These are phyloP conservation scores for Spinus pinus DNA, from an alignment of 2,797 vertebrate species.

Conservation along the genomic window DNA sequence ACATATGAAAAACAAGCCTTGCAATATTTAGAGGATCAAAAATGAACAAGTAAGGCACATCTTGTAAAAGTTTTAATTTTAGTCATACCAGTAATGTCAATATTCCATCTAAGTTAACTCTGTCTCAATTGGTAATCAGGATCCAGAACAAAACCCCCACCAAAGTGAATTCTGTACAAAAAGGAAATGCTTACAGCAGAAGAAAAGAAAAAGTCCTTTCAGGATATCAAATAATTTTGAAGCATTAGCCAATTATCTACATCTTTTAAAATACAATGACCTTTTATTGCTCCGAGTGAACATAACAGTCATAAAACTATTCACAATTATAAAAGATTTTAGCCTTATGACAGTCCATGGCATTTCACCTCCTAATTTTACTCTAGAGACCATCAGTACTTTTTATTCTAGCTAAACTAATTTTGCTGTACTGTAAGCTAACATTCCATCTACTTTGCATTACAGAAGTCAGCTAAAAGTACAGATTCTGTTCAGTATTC, in stretches of 20 bases:
- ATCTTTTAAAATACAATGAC: background rate
- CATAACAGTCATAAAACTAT: background rate
- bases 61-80: background rate
- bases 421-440: background rate
- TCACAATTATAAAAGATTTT: background rate
- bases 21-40: background rate
- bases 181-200: background rate
- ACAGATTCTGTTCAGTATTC: background rate
- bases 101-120: background rate
- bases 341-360: background rate
- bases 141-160: background rate
- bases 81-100: background rate
- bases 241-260: background rate
- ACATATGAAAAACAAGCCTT: background rate
- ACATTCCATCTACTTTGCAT: background rate
- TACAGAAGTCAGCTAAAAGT: background rate
- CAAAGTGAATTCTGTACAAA: background rate
- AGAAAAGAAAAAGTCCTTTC: background rate
- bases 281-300: background rate
- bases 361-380: background rate
- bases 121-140: background rate
- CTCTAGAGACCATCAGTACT: background rate
- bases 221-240: background rate
- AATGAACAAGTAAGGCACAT: background rate
- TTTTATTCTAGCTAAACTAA: background rate